Evolutionary conservation across 2,113 vertebrate species (phyloP).

Genomic region (Chiloscyllium plagiosum): DNA sequence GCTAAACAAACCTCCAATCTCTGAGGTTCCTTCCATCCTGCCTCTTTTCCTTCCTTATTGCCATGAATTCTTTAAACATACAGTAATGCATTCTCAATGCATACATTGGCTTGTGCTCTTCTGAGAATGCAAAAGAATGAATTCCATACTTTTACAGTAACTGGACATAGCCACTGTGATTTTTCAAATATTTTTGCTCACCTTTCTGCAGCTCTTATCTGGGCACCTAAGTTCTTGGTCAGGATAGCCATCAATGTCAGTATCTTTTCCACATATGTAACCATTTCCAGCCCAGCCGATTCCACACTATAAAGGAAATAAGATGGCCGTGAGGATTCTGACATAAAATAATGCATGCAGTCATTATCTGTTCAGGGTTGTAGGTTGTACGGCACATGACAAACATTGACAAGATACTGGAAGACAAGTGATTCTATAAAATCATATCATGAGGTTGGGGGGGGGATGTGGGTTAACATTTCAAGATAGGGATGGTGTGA

Average conservation of each 20-base stretch:
- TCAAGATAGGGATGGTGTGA: background rate
- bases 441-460: background rate
- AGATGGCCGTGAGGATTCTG: background rate
- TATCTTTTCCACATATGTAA: slow-evolving; percentile 82
- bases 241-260: slow-evolving; percentile 91
- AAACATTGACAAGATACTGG: background rate
- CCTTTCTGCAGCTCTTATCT: slow-evolving; percentile 76
- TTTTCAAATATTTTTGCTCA: slow-evolving; percentile 45
- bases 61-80: background rate
- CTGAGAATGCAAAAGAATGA: background rate
- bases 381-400: background rate
- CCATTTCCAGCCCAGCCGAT: slow-evolving; percentile 93
- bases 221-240: slow-evolving; percentile 71
- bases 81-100: background rate
- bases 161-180: background rate
- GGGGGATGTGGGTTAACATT: background rate
- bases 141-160: background rate
- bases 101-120: background rate
- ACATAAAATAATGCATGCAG: background rate
- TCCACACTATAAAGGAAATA: slow-evolving; percentile 64
- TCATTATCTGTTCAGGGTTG: background rate
- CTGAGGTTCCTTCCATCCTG: background rate
- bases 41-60: background rate
- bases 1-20: background rate
- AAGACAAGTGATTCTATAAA: background rate